phyloP scores from a whole-genome alignment of 1,140 invertebrate species.

The Brachionus rotundiformis region DNA sequence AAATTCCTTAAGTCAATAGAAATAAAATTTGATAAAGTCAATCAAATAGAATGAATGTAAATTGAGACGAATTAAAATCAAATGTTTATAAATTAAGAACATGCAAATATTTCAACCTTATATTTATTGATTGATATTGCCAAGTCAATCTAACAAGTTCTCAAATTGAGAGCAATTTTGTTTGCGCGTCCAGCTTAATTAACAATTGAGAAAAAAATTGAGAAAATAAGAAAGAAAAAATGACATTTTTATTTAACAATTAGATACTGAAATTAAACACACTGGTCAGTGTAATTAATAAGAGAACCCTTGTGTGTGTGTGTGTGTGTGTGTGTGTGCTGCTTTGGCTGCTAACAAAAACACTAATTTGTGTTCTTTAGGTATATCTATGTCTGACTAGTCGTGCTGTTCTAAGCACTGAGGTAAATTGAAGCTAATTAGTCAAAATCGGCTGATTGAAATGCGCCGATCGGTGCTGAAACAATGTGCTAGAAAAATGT shows the following conservation, averaged over 20 bases:
- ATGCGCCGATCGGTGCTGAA: not conserved
- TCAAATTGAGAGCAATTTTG: not conserved
- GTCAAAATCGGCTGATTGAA: not conserved
- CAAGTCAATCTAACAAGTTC: not conserved
- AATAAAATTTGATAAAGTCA: conserved; percentile 31
- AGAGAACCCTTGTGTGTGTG: conserved; percentile 15
- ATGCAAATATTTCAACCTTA: conserved; percentile 10
- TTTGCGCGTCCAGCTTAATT: conserved; percentile 1
- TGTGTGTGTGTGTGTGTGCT: not conserved
- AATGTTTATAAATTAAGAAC: conserved; percentile 19
- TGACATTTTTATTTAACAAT: conserved; percentile 15
- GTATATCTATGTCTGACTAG: not conserved
- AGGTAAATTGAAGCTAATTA: conserved; percentile 36
- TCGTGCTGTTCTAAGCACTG: not conserved
- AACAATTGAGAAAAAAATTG: not conserved
- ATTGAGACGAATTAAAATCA: conserved; percentile 42
- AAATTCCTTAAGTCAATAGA: conserved; percentile 12
- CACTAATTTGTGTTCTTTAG: not conserved
- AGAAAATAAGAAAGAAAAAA: not conserved
- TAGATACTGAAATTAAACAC: conserved; percentile 13
- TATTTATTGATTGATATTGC: not conserved
- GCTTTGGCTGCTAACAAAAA: no score
- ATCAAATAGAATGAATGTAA: conserved; percentile 28
- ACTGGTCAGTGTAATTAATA: not conserved
- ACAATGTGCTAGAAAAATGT: not conserved